Evolutionary conservation across 2,888 invertebrate species (phyloP).

Genomic region (Pseudeuparius sepicola): DNA sequence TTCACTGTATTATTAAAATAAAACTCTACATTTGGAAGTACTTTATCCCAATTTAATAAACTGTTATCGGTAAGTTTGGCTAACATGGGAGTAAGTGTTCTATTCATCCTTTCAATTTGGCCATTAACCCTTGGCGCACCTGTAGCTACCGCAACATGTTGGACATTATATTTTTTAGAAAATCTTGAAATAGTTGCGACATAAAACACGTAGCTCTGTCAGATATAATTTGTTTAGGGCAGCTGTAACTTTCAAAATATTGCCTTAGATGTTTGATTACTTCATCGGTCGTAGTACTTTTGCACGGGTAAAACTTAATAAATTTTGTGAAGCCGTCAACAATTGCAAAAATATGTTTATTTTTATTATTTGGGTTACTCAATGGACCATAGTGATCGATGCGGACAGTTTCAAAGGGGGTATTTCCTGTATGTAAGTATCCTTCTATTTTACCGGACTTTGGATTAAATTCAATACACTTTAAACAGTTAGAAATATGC

Average conservation of each 20-base stretch:
- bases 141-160: conserved; percentile 19
- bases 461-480: too few species aligned
- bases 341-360: conserved; percentile 9
- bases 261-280: conserved; percentile 6
- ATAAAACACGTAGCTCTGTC: conserved; percentile 20
- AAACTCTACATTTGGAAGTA: conserved; percentile 20
- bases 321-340: conserved; percentile 14
- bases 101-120: conserved; percentile 21
- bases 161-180: conserved; percentile 13
- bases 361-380: conserved; percentile 2
- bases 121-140: conserved; percentile 21
- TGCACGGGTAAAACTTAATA: conserved; percentile 10
- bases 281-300: conserved; percentile 7
- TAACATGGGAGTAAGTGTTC: conserved; percentile 18
- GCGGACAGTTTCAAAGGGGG: conserved; percentile 10
- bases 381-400: conserved; percentile 14
- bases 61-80: conserved; percentile 12
- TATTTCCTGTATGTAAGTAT: too few species aligned
- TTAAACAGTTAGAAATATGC: too few species aligned
- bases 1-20: conserved; percentile 25
- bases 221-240: conserved; percentile 17
- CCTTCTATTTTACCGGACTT: too few species aligned
- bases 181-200: conserved; percentile 15
- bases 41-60: conserved; percentile 17
- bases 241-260: conserved; percentile 13